These are phyloP conservation scores for Forbesichthys papilliferus DNA, from an alignment of 2,113 vertebrate species.

Conservation along the genomic window DNA sequence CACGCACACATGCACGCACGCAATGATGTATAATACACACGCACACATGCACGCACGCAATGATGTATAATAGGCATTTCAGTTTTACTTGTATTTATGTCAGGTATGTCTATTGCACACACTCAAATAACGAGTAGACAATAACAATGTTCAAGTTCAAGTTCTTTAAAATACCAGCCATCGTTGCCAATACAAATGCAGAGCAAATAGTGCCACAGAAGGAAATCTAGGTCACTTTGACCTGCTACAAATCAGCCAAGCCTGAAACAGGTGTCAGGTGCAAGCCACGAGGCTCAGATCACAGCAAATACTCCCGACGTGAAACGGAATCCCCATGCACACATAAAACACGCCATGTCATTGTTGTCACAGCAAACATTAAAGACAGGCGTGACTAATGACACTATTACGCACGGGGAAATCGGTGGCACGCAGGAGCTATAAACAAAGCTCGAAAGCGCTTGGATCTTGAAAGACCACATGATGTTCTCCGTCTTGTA, in stretches of 20 bases:
- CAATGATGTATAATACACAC: background rate
- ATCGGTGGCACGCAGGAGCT: background rate
- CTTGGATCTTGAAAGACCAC: background rate
- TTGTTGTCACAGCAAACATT: slow-evolving; percentile 61
- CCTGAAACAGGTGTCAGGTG: slow-evolving; percentile 58
- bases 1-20: background rate
- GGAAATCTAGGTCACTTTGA: background rate
- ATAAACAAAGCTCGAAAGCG: no score
- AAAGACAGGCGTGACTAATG: slow-evolving; percentile 19
- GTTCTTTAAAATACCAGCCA: background rate
- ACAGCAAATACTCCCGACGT: slow-evolving; percentile 31
- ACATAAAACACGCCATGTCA: slow-evolving; percentile 20
- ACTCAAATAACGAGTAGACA: no score
- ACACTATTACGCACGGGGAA: slow-evolving; percentile 1
- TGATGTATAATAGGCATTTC: no score
- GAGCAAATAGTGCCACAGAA: background rate
- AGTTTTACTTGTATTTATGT: no score
- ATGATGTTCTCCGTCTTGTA: background rate
- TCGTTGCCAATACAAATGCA: background rate
- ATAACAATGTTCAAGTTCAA: no score
- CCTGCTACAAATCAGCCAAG: slow-evolving; percentile 11
- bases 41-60: background rate
- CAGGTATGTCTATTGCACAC: no score
- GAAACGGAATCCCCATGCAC: slow-evolving; percentile 34
- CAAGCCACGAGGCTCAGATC: slow-evolving; percentile 17